A percentile compares a stretch with the other conserved stretches of the same genome.
These are phyloP conservation scores for human (Homo sapiens) DNA, from an alignment of 2,113 vertebrate genomes.

Conservation along the genomic window DNA sequence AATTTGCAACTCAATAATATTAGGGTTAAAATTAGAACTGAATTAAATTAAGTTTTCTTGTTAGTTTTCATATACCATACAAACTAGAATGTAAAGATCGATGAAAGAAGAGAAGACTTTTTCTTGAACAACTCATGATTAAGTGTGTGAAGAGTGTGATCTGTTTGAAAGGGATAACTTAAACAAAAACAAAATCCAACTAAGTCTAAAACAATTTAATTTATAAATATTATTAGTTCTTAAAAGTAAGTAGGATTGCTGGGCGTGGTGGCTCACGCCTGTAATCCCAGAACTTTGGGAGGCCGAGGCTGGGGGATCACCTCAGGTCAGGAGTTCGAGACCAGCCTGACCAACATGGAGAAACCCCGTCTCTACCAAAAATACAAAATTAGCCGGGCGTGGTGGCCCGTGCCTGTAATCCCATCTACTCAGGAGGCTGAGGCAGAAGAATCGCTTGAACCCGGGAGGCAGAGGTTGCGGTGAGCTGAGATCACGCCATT, in stretches of 20 bases:
- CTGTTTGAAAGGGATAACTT: neutral
- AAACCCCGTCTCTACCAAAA: too few relatives aligned
- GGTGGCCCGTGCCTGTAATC: too few relatives aligned
- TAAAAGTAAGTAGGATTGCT: neutral
- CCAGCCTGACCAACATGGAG: too few relatives aligned
- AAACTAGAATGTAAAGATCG: neutral
- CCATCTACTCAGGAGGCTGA: too few relatives aligned
- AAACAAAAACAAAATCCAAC: neutral
- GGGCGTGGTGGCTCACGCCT: too few relatives aligned
- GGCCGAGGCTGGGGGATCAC: too few relatives aligned
- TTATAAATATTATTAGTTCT: neutral
- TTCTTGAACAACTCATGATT: neutral
- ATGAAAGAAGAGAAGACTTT: neutral
- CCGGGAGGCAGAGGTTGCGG: too few relatives aligned
- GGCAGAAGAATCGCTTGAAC: too few relatives aligned
- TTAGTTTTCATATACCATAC: neutral
- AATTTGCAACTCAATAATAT: slow-evolving; percentile 52
- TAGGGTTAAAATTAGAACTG: slow-evolving; percentile 56
- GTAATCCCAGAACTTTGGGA: too few relatives aligned
- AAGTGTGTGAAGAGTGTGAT: neutral
- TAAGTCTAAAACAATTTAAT: neutral
- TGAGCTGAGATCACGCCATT: too few relatives aligned
- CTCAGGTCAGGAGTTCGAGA: too few relatives aligned
- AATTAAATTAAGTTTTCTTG: slow-evolving; percentile 54
- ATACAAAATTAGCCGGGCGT: too few relatives aligned